These are phyloP conservation scores for Sclerurus mexicanus DNA, from an alignment of 2,113 vertebrate species.

Conservation along the genomic window DNA sequence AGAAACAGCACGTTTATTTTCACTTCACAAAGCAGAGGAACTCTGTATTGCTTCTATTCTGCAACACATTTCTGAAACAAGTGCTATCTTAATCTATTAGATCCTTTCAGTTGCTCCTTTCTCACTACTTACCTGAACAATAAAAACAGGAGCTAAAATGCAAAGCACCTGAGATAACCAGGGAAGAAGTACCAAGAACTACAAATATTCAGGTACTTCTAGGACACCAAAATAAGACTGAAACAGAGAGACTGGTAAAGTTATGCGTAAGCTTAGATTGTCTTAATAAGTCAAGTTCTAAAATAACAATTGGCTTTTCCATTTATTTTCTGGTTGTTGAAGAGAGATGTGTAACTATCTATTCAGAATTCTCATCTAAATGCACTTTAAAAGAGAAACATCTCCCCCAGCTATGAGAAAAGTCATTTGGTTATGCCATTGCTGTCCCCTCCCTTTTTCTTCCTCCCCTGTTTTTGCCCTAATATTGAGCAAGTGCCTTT, in stretches of 20 bases:
- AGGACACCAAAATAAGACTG: not conserved
- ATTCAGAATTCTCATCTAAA: not conserved
- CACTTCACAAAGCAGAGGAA: not conserved
- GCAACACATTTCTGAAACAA: not conserved
- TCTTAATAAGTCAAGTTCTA: not conserved
- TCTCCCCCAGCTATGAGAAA: accelerated
- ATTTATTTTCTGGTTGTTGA: not conserved
- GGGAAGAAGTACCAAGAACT: not conserved
- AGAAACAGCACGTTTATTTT: not conserved
- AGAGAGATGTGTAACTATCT: not conserved
- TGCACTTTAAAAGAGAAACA: not conserved
- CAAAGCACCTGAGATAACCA: accelerated
- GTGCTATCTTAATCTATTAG: not conserved
- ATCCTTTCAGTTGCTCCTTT: not conserved
- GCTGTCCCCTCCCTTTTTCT: not conserved
- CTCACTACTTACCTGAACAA: not conserved
- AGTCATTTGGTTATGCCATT: not conserved
- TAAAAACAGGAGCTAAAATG: not conserved
- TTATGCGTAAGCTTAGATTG: not conserved
- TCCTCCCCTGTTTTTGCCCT: not conserved
- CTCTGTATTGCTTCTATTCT: not conserved
- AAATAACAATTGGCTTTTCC: not conserved
- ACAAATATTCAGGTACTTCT: not conserved
- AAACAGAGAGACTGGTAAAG: not conserved
- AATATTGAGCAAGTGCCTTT: not conserved